A percentile compares a stretch with the other conserved stretches of the same genome.
Evolutionary conservation across 1,140 invertebrate species (phyloP).

Genomic region (Homalodisca vitripennis): DNA sequence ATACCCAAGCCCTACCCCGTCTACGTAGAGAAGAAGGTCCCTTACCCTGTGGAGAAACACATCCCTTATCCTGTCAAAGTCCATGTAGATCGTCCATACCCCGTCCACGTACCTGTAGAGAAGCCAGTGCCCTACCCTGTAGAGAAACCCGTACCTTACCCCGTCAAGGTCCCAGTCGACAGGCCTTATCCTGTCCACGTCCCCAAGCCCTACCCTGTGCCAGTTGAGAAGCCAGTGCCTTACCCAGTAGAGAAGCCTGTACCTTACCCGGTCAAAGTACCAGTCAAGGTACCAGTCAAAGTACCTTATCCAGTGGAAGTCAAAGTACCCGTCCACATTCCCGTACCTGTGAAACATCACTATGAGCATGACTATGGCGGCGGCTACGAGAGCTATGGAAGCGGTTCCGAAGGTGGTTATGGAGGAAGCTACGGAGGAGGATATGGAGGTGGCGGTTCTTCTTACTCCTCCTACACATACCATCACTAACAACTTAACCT

Average conservation of each 20-base stretch:
- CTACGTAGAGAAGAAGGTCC: constrained; percentile 31
- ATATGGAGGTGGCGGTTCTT: constrained; percentile 38
- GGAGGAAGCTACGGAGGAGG: constrained; percentile 40
- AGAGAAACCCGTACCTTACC: constrained; percentile 59
- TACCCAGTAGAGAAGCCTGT: constrained; percentile 65
- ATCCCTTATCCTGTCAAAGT: constrained; percentile 61
- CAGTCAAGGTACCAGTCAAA: constrained; percentile 50
- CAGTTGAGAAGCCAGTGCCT: constrained; percentile 71
- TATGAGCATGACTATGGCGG: constrained; percentile 45
- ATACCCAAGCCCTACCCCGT: constrained; percentile 55
- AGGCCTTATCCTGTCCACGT: constrained; percentile 50
- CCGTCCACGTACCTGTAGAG: constrained; percentile 54
- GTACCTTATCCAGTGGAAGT: constrained; percentile 49
- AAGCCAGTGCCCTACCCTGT: constrained; percentile 57
- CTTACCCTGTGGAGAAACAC: constrained; percentile 52
- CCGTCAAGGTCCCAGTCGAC: constrained; percentile 47
- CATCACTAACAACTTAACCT: not conserved
- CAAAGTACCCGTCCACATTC: constrained; percentile 57
- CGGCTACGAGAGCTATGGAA: constrained; percentile 40
- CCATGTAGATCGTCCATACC: constrained; percentile 61
- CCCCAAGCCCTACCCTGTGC: constrained; percentile 52
- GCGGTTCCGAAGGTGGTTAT: constrained; percentile 41
- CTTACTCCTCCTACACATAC: not conserved
- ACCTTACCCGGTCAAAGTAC: constrained; percentile 58
- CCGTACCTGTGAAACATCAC: constrained; percentile 51